phyloP scores from a whole-genome alignment of 2,113 vertebrate species.

The Taxidea taxus region DNA sequence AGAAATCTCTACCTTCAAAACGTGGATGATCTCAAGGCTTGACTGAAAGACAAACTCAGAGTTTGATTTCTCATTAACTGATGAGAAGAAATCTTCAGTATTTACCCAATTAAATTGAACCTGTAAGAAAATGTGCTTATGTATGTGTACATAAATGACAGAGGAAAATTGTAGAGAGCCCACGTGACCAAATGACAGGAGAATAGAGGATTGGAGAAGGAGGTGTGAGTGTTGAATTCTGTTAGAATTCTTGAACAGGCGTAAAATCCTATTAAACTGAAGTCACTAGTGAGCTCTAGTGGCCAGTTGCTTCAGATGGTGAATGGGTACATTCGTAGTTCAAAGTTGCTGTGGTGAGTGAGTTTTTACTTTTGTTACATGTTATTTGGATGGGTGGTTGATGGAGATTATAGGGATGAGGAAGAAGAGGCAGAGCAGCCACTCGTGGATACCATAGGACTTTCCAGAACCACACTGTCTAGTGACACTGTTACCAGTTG shows the following conservation, averaged over 20 bases:
- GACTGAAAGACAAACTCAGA: neutral
- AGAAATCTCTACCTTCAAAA: neutral
- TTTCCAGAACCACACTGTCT: neutral
- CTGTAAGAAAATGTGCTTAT: neutral
- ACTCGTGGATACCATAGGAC: neutral
- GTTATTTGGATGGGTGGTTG: neutral
- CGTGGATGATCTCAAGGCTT: neutral
- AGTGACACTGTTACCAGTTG: neutral
- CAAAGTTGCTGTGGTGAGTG: neutral
- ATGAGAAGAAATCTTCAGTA: neutral
- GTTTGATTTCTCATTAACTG: neutral
- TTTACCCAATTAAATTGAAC: neutral
- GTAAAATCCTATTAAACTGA: too few relatives aligned
- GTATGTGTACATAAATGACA: neutral
- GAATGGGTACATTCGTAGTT: neutral
- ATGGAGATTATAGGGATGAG: neutral
- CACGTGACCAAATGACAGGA: neutral
- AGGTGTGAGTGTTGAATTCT: neutral
- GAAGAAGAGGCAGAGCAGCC: neutral
- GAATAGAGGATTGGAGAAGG: neutral
- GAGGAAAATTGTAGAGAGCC: neutral
- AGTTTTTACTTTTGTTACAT: neutral
- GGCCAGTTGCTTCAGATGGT: neutral
- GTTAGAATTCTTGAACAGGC: neutral
- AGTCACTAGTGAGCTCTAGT: too few relatives aligned